Conservation (phyloP, 2,888 invertebrate species). For the Eustalomyia histrio region DNA sequence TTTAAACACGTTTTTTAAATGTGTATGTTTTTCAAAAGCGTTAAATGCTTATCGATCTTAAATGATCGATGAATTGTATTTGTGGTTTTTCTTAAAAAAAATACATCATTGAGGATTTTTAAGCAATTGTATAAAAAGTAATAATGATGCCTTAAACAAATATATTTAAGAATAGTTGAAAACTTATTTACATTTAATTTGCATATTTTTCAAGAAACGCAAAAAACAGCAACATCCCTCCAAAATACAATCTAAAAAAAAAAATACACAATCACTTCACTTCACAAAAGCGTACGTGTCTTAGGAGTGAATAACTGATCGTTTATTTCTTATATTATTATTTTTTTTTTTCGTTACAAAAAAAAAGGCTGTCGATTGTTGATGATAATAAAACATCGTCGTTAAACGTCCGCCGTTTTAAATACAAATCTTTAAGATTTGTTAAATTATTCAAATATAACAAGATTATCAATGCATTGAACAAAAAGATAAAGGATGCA, state of each 20-base stretch:
- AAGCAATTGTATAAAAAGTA: slow-evolving; percentile 54
- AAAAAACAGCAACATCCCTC: slow-evolving; percentile 41
- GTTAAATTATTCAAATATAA: slow-evolving; percentile 66
- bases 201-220: slow-evolving; percentile 72
- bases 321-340: slow-evolving; percentile 7
- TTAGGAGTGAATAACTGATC: slow-evolving; percentile 29
- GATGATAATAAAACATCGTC: slow-evolving; percentile 65
- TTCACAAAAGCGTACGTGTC: slow-evolving; percentile 40
- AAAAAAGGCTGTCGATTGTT: slow-evolving; percentile 61
- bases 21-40: slow-evolving; percentile 34
- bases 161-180: slow-evolving; percentile 72
- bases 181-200: slow-evolving; percentile 78
- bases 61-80: slow-evolving; percentile 57
- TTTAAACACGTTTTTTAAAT: slow-evolving; percentile 43
- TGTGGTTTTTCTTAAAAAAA: slow-evolving; percentile 43
- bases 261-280: slow-evolving; percentile 28
- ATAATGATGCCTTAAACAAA: slow-evolving; percentile 59
- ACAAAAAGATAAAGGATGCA: slow-evolving; percentile 49
- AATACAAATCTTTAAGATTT: slow-evolving; percentile 65
- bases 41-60: slow-evolving; percentile 64
- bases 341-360: slow-evolving; percentile 10
- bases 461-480: slow-evolving; percentile 62
- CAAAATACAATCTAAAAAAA: slow-evolving; percentile 22
- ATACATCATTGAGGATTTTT: slow-evolving; percentile 42
- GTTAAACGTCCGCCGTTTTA: slow-evolving; percentile 50